Conservation (phyloP, 2,113 vertebrate species). For the Vanacampus margaritifer region DNA sequence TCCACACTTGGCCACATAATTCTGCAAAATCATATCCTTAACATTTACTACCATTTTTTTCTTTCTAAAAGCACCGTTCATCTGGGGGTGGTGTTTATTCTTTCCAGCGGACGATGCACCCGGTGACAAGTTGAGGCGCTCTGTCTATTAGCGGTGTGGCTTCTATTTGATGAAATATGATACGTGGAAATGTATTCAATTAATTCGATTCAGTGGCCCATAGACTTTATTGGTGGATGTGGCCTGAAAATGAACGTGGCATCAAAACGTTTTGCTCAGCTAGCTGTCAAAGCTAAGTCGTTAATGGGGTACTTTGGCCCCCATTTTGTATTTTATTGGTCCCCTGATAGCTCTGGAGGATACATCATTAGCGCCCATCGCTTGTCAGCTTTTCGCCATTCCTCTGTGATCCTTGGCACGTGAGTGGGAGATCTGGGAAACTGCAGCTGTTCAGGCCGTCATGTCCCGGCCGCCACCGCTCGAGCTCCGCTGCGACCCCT, state of each 20-base stretch:
- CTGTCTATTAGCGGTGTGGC: neutral
- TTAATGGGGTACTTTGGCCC: constrained; percentile 3
- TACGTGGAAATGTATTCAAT: neutral
- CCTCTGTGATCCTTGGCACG: constrained; percentile 49
- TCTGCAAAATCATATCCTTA: too few species aligned
- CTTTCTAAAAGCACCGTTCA: too few species aligned
- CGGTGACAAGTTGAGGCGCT: too few species aligned
- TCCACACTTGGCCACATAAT: too few species aligned
- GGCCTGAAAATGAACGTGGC: neutral
- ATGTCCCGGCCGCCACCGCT: constrained; percentile 21
- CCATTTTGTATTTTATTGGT: constrained; percentile 29
- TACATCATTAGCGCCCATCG: constrained; percentile 64
- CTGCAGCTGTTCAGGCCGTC: constrained; percentile 47
- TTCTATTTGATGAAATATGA: neutral
- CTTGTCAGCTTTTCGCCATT: constrained; percentile 64
- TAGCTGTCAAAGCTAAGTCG: neutral
- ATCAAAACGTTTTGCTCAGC: neutral
- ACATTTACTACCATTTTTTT: too few species aligned
- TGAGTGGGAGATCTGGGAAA: constrained; percentile 33
- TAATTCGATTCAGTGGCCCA: neutral
- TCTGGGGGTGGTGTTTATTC: too few species aligned
- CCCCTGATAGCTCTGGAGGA: constrained; percentile 37
- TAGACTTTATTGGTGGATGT: neutral
- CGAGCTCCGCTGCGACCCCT: constrained; percentile 13
- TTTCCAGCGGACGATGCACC: too few species aligned